Base-by-base conservation (phyloP, 2,113 vertebrate genomes). In the Phyllostomus discolor region DNA sequence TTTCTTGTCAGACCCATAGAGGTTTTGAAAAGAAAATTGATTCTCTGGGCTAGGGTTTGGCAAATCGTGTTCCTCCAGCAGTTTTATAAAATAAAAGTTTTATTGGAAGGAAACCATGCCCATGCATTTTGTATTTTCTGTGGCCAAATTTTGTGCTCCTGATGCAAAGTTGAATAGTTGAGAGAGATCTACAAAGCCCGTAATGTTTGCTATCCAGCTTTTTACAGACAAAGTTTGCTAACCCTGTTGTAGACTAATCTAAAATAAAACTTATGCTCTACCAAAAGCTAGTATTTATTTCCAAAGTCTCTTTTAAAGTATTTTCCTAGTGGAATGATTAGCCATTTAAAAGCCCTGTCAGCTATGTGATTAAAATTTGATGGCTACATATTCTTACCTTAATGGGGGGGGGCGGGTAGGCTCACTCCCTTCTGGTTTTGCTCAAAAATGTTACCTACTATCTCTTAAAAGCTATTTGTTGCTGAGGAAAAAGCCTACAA, bases 21-120 rank as follows among this genome's bases (percentile, higher is more conserved):
- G 48, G 3, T 50, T 90, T 93, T 92, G 35, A 84, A 86, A 76
- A 96, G 81, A 94, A 96, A 80, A 31, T 75, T 70, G 28, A 82
- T 83, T 93, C 17, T 93, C 38, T 19, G 43, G 43, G 38, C 52
- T 78, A 31, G 26, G 11, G 24, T 2, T 83, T 80, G 54, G n/a
- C 59, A 92, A 11, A 52, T 90, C 24, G 16, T 75, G 33, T 41
- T 84, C 57, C 33, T 95, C 69, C 43, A 26, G 50, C 22, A 93
- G 4, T 84, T 93, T 46, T 84, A 5, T 86, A 67, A 90, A 90
- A 48, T 80, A 22, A 69, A 69, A 67, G 14, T 50, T 57, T 80
- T 75, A 79, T 14, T 96, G 43, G 33, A 79, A 62, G 41, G 28
- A 12, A 66, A 33, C 67, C 41, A 46, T 82, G 38, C 9, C 43